A percentile compares a stretch with the other conserved stretches of the same genome.
phyloP scores from a whole-genome alignment of 2,113 vertebrate species.

The Egretta garzetta region DNA sequence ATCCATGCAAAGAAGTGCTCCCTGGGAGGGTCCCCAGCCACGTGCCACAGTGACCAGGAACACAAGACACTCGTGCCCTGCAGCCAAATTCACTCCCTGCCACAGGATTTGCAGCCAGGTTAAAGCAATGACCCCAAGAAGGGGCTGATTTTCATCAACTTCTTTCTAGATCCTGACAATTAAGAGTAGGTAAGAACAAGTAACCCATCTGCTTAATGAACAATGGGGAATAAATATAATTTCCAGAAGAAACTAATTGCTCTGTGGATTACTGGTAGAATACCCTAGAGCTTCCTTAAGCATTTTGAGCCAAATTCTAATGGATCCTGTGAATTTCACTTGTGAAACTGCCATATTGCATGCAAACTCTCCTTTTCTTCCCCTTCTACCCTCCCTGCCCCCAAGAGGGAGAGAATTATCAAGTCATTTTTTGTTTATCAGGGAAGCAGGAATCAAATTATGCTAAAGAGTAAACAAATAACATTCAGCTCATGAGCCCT shows the following conservation, averaged over 20 bases:
- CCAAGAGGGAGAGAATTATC: background rate
- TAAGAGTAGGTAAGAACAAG: background rate
- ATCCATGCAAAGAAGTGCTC: fast-evolving
- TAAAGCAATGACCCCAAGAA: background rate
- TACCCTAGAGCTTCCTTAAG: background rate
- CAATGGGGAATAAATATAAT: background rate
- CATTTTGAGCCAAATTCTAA: background rate
- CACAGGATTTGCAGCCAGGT: background rate
- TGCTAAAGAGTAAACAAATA: slow-evolving; percentile 12
- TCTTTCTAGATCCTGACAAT: background rate
- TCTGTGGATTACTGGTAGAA: background rate
- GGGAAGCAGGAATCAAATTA: background rate
- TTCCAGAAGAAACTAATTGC: background rate
- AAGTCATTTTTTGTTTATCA: background rate
- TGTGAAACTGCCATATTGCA: background rate
- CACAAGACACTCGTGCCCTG: fast-evolving
- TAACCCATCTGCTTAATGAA: background rate
- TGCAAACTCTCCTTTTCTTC: background rate
- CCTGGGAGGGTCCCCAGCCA: background rate
- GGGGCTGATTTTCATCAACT: background rate
- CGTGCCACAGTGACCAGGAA: fast-evolving
- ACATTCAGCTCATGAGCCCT: background rate
- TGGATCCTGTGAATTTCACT: background rate
- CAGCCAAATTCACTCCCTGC: no score
- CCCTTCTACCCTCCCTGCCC: background rate